Evolutionary conservation across 2,113 vertebrate genomes (phyloP).

Genomic region (Siniperca chuatsi): DNA sequence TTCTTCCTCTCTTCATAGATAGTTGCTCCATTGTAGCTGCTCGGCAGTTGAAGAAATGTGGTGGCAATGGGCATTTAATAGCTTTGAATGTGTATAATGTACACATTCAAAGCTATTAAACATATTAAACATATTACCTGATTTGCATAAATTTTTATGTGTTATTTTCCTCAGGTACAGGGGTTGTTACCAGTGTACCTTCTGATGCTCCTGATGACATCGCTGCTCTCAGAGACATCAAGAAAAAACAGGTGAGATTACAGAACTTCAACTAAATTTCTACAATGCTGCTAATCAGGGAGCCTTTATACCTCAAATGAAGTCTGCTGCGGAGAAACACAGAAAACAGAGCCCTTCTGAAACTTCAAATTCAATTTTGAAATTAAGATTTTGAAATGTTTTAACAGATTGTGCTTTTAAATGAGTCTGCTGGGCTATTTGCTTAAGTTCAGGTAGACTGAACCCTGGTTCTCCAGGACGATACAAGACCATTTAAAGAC

Average conservation of each 20-base stretch:
- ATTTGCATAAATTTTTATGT: not conserved
- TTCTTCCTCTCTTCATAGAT: not conserved
- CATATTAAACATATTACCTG: too few relatives aligned
- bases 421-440: not conserved
- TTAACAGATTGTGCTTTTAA: not conserved
- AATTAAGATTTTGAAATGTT: not conserved
- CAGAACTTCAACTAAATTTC: too few relatives aligned
- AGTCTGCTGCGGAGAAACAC: not conserved
- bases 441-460: not conserved
- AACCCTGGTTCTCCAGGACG: not conserved
- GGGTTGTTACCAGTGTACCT: conserved; percentile 96
- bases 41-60: not conserved
- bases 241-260: conserved; percentile 92
- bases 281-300: too few relatives aligned
- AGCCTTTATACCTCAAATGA: not conserved
- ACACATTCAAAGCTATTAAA: too few relatives aligned
- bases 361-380: not conserved
- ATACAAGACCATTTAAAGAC: not conserved
- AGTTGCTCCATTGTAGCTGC: conserved; percentile 8
- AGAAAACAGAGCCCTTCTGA: not conserved
- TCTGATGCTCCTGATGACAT: conserved; percentile 97
- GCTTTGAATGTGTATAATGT: not conserved
- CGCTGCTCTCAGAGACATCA: conserved; percentile 94
- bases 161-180: conserved; percentile 87
- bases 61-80: not conserved